Base-by-base conservation (phyloP, 1,140 invertebrate genomes). In the Aleiodes sp. region DNA sequence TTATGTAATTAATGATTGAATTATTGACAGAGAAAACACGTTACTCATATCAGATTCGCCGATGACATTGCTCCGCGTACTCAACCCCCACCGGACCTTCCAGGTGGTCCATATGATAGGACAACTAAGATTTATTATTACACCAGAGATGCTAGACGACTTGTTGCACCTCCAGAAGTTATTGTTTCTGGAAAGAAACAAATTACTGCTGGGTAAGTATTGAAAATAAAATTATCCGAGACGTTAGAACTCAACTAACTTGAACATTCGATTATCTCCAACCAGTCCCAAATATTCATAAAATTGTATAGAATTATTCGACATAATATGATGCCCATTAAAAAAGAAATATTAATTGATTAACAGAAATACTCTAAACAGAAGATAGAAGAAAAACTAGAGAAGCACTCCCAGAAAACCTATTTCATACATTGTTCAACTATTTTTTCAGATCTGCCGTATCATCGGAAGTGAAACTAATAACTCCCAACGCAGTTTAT, bases 101-200 rank as follows among this genome's bases (percentile, higher is more conserved):
- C 94, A 12, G 91, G 90, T 61, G 95, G 94, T 33, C 89, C 91
- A 2, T 85, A 90, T 59, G 91, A 94, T 80, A 90, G 90, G 84
- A 88, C 92, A 46, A 89, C 90, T 41, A 87, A 88, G 68, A 95
- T 96, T 80, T 95, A 95, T 78, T 97, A 96, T 76, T 93, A 87
- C 74, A 84, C 84, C 1, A 88, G 94, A 76, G 95, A 96, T 88
- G 92, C 82, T 0, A 89, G 94, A 70, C 85, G 92, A 65, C 90
- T 93, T 81, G 90, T 93, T 10, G 69, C 79, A 46, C 94, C 92
- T 10, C 93, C 94, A 9, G 73, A 88, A 35, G 84, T 91, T 65
- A 70, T 93, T 52, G 86, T 62, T 16, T 19, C n/a, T 4, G 31
- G 24, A 12, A 59, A 46, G 4, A 69, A 63, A 59, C 64, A 67